Percentiles rank a stretch among this genome's conserved stretches.
Conservation (phyloP, 2,113 vertebrate species). For the Sciurus niger region DNA sequence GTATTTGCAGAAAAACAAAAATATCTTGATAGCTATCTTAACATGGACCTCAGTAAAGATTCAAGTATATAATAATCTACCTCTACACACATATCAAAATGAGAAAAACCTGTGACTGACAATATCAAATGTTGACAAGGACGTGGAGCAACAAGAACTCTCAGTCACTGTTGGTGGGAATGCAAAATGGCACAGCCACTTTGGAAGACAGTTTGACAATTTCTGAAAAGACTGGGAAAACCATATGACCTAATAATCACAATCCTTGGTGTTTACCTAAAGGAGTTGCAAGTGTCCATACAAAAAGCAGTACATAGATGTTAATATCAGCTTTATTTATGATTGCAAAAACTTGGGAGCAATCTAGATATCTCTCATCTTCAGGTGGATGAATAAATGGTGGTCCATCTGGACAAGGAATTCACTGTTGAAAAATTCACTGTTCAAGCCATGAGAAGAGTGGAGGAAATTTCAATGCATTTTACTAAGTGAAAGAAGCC, state of each 20-base stretch:
- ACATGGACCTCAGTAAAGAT: not conserved
- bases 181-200: not conserved
- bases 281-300: not conserved
- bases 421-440: not conserved
- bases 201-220: not conserved
- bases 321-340: not conserved
- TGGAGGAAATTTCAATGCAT: not conserved
- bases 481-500: not conserved
- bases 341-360: not conserved
- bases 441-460: not conserved
- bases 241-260: not conserved
- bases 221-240: not conserved
- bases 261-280: not conserved
- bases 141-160: not conserved
- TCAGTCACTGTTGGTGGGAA: not conserved
- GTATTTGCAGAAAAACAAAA: slow-evolving; percentile 18
- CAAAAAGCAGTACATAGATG: not conserved
- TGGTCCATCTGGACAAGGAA: not conserved
- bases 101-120: not conserved
- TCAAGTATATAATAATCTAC: slow-evolving; percentile 27
- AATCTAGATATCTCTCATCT: not conserved
- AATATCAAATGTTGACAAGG: not conserved
- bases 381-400: not conserved
- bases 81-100: not conserved
- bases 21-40: not conserved